A percentile compares a stretch with the other conserved stretches of the same genome.
Conservation (phyloP, 1,140 invertebrate species). For the Cyrtorhinus lividipennis region DNA sequence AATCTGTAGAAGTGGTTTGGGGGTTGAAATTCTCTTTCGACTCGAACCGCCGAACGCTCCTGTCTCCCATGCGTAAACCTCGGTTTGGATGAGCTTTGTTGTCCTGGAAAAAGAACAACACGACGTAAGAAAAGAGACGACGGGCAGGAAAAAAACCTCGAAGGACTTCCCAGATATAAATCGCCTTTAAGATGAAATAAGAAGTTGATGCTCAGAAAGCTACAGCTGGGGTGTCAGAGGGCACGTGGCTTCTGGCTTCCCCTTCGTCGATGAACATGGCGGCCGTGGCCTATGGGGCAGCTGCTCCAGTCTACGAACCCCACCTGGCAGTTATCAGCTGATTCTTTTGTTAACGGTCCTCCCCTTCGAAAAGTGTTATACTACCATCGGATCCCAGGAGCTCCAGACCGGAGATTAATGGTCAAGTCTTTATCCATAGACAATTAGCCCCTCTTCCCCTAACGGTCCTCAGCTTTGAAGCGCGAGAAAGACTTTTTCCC, state of each 20-base stretch:
- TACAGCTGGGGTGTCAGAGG: constrained; percentile 7
- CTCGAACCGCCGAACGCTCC: too few species aligned
- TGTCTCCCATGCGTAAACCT: too few species aligned
- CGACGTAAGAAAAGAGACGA: background rate
- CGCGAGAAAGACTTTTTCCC: background rate
- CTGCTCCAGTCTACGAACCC: background rate
- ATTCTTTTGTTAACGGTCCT: constrained; percentile 5
- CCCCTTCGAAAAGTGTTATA: constrained; percentile 7
- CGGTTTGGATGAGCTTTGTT: background rate
- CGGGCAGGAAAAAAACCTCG: background rate
- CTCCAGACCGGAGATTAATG: constrained; percentile 11
- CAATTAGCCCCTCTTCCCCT: constrained; percentile 8
- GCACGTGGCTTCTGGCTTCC: constrained; percentile 5
- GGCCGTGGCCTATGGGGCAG: constrained; percentile 9
- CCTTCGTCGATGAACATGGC: background rate
- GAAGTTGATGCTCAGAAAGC: constrained; percentile 8
- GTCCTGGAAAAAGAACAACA: background rate
- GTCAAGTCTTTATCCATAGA: constrained; percentile 11
- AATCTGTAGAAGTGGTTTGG: too few species aligned
- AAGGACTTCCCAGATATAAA: constrained; percentile 4
- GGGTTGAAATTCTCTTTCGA: too few species aligned
- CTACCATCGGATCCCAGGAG: background rate
- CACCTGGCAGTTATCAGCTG: constrained; percentile 9
- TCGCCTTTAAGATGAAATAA: constrained; percentile 5
- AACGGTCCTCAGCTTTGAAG: constrained; percentile 1